Conservation (phyloP, 2,888 invertebrate genomes). For the Pterobdella sp. region DNA sequence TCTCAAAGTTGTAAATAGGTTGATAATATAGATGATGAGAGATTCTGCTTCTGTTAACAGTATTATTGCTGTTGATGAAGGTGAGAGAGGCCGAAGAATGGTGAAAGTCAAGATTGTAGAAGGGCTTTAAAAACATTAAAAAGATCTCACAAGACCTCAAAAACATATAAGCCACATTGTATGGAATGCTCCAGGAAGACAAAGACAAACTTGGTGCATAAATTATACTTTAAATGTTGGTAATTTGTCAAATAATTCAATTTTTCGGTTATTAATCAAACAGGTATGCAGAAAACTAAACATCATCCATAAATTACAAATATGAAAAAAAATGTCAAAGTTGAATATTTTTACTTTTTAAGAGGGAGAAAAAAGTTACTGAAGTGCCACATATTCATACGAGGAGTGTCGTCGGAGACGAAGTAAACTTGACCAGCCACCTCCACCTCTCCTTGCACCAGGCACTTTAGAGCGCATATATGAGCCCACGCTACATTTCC, state of each 20-base stretch:
- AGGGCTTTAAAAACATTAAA: neutral
- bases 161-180: neutral
- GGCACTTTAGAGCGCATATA: neutral
- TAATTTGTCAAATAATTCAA: no score
- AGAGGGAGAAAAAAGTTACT: neutral
- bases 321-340: no score
- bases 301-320: no score
- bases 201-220: no score
- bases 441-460: neutral
- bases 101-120: neutral
- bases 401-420: neutral
- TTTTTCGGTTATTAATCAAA: no score
- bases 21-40: neutral
- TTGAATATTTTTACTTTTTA: neutral
- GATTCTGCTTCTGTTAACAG: neutral
- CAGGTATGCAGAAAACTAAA: no score
- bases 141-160: neutral
- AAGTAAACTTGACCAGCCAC: neutral
- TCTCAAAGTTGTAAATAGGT: neutral
- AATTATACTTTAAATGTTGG: no score
- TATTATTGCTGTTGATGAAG: neutral
- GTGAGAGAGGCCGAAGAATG: neutral
- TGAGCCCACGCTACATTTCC: neutral
- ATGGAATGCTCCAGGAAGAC: neutral
- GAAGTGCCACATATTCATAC: neutral